phyloP scores from a whole-genome alignment of 2,113 vertebrate genomes.

The Psilopsiagon aymara region DNA sequence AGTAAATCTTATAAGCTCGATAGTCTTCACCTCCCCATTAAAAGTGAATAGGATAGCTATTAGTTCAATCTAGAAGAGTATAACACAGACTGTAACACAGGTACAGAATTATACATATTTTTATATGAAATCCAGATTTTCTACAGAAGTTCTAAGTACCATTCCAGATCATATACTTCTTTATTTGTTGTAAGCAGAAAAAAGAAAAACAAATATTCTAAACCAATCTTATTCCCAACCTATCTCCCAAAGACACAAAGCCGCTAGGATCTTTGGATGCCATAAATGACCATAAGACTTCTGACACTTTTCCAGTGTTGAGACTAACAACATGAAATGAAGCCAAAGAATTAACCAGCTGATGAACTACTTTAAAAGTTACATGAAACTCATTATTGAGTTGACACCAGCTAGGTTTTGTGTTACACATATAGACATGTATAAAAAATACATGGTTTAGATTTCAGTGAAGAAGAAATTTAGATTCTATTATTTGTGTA shows the following conservation, averaged over 20 bases:
- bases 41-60: background rate
- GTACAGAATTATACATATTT: background rate
- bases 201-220: background rate
- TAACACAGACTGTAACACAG: background rate
- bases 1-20: conserved; percentile 49
- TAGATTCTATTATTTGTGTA: background rate
- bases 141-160: background rate
- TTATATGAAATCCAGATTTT: background rate
- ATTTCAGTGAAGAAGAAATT: background rate
- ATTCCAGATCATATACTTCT: background rate
- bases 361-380: background rate
- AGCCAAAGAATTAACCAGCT: background rate
- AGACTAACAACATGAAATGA: background rate
- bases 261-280: background rate
- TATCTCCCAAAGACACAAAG: background rate
- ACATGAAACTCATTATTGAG: background rate
- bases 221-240: background rate
- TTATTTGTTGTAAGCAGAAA: background rate
- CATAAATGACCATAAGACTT: background rate
- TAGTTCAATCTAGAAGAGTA: background rate
- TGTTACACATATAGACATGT: background rate
- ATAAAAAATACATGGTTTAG: background rate
- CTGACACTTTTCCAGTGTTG: background rate
- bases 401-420: background rate
- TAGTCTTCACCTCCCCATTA: background rate